Conservation (phyloP, 2,797 vertebrate genomes). For the Neosilurus hyrtlii region DNA sequence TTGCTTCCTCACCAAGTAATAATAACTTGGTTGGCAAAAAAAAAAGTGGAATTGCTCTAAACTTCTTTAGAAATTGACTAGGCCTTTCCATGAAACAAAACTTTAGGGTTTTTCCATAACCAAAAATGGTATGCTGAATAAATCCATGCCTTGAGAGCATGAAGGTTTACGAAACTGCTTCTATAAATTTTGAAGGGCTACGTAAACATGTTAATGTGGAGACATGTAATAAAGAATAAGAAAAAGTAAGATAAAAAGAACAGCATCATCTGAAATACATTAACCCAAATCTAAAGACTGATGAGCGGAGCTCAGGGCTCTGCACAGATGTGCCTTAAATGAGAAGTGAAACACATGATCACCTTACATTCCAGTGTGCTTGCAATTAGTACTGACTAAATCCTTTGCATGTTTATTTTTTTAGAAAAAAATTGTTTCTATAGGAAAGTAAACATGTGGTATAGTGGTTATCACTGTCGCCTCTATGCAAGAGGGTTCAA, state of each 20-base stretch:
- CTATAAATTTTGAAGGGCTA: slow-evolving; percentile 48
- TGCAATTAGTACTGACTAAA: slow-evolving; percentile 41
- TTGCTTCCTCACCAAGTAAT: slow-evolving; percentile 59
- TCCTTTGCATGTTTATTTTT: background rate
- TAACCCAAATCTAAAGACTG: slow-evolving; percentile 47
- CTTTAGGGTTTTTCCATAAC: background rate
- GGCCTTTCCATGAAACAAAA: slow-evolving; percentile 13
- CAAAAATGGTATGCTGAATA: background rate
- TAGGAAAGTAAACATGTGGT: too few relatives aligned
- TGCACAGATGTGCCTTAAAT: slow-evolving; percentile 49
- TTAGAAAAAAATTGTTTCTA: slow-evolving; percentile 29
- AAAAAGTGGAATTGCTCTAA: background rate
- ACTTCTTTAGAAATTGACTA: background rate
- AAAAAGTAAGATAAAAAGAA: slow-evolving; percentile 9
- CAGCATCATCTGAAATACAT: slow-evolving; percentile 50
- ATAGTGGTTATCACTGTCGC: too few relatives aligned
- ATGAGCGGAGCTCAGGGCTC: slow-evolving; percentile 39
- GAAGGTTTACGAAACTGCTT: slow-evolving; percentile 23
- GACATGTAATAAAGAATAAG: slow-evolving; percentile 24
- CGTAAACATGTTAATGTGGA: slow-evolving; percentile 53
- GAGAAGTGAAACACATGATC: slow-evolving; percentile 46
- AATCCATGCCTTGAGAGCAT: background rate
- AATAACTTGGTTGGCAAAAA: slow-evolving; percentile 13
- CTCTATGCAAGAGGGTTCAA: too few relatives aligned
- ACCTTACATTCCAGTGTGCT: slow-evolving; percentile 54